These are phyloP conservation scores for Aplochiton taeniatus DNA, from an alignment of 2,797 vertebrate genomes.

Conservation along the genomic window DNA sequence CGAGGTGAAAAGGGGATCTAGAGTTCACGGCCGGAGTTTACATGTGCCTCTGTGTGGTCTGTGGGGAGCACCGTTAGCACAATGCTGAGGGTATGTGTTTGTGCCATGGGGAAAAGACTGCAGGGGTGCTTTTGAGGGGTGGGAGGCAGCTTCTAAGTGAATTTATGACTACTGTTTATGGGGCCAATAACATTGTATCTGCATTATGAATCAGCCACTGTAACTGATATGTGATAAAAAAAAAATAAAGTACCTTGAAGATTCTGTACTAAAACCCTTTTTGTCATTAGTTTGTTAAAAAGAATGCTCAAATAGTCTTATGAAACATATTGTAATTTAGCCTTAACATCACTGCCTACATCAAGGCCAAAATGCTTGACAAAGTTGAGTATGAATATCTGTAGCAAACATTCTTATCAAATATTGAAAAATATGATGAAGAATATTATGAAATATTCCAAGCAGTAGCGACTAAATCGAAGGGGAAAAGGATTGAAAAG, in stretches of 20 bases:
- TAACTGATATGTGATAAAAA: conserved; percentile 72
- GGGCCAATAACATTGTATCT: conserved; percentile 71
- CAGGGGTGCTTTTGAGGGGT: no score
- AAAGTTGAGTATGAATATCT: no score
- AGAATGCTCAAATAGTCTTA: no score
- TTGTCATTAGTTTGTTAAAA: no score
- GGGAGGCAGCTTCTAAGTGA: conserved; percentile 10
- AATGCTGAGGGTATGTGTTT: conserved; percentile 29
- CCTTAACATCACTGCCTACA: no score
- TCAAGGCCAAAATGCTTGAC: no score
- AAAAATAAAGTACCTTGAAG: conserved; percentile 75
- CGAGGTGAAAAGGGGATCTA: conserved; percentile 1
- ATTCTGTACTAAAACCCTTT: conserved; percentile 55
- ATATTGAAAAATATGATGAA: no score
- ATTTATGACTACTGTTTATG: conserved; percentile 21
- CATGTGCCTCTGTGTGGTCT: conserved; percentile 47
- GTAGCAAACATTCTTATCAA: no score
- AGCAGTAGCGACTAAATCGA: no score
- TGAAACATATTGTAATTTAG: no score
- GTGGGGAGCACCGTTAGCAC: conserved; percentile 35
- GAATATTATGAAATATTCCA: no score
- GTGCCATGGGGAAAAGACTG: conserved; percentile 1
- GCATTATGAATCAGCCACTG: conserved; percentile 74
- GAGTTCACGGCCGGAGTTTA: conserved; percentile 34
- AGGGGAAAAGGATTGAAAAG: no score